A percentile compares a stretch with the other conserved stretches of the same genome.
phyloP scores from a whole-genome alignment of 2,113 vertebrate species.

The Nesogale talazaci region DNA sequence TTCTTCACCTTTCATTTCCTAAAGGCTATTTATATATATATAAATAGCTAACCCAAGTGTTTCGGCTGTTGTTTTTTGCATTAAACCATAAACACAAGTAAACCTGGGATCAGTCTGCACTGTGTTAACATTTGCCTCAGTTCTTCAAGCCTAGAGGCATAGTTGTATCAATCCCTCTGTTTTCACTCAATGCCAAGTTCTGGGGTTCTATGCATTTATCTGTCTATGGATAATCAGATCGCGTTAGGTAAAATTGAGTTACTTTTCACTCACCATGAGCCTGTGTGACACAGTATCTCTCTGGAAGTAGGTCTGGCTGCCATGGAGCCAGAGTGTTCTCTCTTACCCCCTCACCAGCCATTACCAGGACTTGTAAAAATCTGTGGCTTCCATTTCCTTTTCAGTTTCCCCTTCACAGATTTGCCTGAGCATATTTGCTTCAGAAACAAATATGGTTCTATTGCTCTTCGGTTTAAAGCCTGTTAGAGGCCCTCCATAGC shows the following conservation, averaged over 20 bases:
- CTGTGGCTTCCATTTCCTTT: neutral
- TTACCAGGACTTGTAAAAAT: neutral
- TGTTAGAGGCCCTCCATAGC: neutral
- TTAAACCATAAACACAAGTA: no score
- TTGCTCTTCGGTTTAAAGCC: conserved; percentile 25
- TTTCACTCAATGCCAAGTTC: neutral
- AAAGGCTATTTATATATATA: no score
- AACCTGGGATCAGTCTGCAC: no score
- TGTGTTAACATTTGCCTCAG: neutral
- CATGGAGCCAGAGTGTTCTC: neutral
- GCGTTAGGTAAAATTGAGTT: neutral
- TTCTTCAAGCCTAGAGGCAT: neutral
- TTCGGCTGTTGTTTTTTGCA: no score
- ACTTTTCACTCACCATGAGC: neutral
- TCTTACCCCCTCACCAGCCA: neutral
- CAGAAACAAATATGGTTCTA: conserved; percentile 11
- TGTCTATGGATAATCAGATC: neutral
- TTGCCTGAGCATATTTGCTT: conserved; percentile 12
- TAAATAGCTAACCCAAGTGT: no score
- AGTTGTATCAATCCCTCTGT: neutral
- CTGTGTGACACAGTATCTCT: neutral
- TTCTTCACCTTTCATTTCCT: neutral
- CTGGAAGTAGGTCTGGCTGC: neutral
- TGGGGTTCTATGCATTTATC: neutral
- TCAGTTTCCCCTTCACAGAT: neutral